Percentiles rank a stretch among this genome's conserved stretches.
phyloP scores from a whole-genome alignment of 2,888 invertebrate species.

The Xiphydria camelus region DNA sequence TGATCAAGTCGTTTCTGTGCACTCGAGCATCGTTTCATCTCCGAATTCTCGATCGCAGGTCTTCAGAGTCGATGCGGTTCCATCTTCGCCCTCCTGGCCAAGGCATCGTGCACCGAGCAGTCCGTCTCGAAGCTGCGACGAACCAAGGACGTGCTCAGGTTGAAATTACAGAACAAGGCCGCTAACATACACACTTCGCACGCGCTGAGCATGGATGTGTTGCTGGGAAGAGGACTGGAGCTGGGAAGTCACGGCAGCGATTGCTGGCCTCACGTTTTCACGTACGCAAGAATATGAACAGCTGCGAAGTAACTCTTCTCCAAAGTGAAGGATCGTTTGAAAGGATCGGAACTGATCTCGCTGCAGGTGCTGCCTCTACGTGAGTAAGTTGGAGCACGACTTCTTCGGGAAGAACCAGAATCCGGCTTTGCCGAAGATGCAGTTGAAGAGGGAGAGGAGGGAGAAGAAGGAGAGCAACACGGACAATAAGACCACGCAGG shows the following conservation, averaged over 20 bases:
- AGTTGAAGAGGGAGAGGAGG: conserved; percentile 70
- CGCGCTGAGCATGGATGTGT: conserved; percentile 88
- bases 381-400: conserved; percentile 88
- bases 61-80: conserved; percentile 90
- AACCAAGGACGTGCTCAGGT: conserved; percentile 53
- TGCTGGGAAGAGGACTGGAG: conserved; percentile 84
- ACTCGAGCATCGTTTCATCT: too few species aligned
- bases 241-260: conserved; percentile 90
- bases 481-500: conserved; percentile 66
- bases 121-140: conserved; percentile 52
- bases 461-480: conserved; percentile 50
- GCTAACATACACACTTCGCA: conserved; percentile 84
- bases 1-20: too few species aligned
- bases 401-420: conserved; percentile 84
- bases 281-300: too few species aligned
- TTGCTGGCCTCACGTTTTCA: conserved; percentile 96
- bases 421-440: conserved; percentile 67
- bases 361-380: conserved; percentile 81
- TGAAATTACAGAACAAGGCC: conserved; percentile 63
- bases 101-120: conserved; percentile 82
- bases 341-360: too few species aligned
- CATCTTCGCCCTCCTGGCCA: conserved; percentile 82
- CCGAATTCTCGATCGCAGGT: conserved; percentile 55
- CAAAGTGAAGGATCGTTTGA: too few species aligned
- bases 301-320: too few species aligned